phyloP scores from a whole-genome alignment of 2,113 vertebrate species.

The Cygnus atratus region DNA sequence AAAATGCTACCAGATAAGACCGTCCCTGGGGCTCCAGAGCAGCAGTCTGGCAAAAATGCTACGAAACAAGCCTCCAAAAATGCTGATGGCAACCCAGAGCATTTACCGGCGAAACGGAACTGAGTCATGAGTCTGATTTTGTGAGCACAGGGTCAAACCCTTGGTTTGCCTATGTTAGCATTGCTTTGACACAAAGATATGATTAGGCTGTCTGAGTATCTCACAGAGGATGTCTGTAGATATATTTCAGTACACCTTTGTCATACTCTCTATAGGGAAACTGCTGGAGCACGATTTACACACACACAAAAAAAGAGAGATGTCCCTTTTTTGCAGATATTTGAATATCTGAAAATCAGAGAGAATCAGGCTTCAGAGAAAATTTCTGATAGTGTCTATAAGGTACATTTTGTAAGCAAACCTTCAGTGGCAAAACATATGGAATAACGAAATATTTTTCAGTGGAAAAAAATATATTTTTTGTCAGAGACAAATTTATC shows the following conservation, averaged over 20 bases:
- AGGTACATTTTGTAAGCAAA: neutral
- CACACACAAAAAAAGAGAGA: neutral
- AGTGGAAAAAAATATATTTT: slow-evolving; percentile 53
- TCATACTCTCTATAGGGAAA: neutral
- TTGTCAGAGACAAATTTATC: slow-evolving; percentile 64
- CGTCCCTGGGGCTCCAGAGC: neutral
- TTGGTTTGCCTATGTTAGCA: neutral
- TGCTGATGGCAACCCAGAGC: neutral
- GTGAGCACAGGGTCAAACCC: neutral
- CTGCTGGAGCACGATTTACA: slow-evolving; percentile 40
- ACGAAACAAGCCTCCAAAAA: neutral
- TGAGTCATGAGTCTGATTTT: neutral
- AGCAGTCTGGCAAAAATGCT: neutral
- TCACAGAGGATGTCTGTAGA: neutral
- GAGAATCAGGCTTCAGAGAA: slow-evolving; percentile 12
- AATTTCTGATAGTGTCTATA: slow-evolving; percentile 38
- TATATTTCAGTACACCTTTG: neutral
- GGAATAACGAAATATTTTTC: slow-evolving; percentile 61
- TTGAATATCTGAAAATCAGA: neutral
- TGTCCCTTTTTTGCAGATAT: slow-evolving; percentile 24
- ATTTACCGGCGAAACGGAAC: neutral
- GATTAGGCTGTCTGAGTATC: neutral
- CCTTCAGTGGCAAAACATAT: slow-evolving; percentile 45
- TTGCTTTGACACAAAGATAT: neutral
- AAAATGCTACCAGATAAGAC: neutral